Base-by-base conservation (phyloP, 2,888 invertebrate genomes). In the Hofmannophila pseudospretella region DNA sequence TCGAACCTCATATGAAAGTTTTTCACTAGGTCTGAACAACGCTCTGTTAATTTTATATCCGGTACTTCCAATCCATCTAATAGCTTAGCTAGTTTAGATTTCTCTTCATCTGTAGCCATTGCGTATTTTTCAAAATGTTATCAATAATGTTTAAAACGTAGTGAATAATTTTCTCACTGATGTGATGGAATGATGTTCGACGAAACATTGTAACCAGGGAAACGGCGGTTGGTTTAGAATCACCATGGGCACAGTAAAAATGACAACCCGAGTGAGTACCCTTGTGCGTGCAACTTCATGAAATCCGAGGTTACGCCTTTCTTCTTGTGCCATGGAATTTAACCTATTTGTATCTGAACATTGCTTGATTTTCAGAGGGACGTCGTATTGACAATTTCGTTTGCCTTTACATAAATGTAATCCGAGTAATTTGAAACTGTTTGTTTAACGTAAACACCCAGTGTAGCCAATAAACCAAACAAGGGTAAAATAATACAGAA, bases 21-120 rank as follows among this genome's bases (percentile, higher is more conserved):
- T 41, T 67, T 76, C 1, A 84, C 51, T 4, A 85, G 38, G 7
- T 57, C 67, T 1, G 58, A 62, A 42, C 82, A 78, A 23, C 74
- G 57, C 42, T 82, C 80, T 1, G 81, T 48, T 26, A 82, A 47
- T 44, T 74, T 80, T 1, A 69, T 49, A 37, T 85, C 85, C 1
- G 74, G 72, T 1, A 79, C 67, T 38, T 81, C 79, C 9, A 85
- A 42, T 16, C 61, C 70, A 44, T 75, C 63, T n/a, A 85, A 54
- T 26, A 85, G 64, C 54, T 82, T 84, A 7, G 59, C 47, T 29
- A 82, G 44, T 53, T 79, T 76, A 5, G 54, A 42, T 56, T 85
- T 85, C 7, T 85, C 81, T 49, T 84, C 84, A 36, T 84, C 82
- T 3, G 85, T 82, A 23, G 73, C 47, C 85, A 85, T 85, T 41